Evolutionary conservation across 2,113 vertebrate species (phyloP), one percentile per base, ranked within the genome.

Genomic region (Nettapus auritus): DNA sequence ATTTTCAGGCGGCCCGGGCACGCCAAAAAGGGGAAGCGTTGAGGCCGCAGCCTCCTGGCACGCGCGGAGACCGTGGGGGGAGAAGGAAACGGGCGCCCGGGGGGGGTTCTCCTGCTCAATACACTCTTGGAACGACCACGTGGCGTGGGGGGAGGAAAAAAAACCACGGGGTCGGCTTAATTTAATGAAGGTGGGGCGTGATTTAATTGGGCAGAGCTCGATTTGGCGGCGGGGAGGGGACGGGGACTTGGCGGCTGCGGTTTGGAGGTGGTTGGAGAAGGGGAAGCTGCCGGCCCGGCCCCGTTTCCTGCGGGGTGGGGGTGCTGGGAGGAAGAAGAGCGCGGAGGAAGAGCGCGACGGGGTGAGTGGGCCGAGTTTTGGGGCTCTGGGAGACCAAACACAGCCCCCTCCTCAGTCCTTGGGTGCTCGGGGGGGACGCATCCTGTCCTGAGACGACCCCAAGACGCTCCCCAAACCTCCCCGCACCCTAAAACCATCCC

Each of bases 381-480:
- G 40, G 8, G 33, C 33, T 18, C 52, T 13, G 17, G 23, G 4
- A 18, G 28, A 16, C 4, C 11, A 28, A 38, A n/a, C 34, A 13
- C 25, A 0, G 55, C 15, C 23, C 29, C 16, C 55, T 12, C 3
- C 48, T 50, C 48, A 6, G 22, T 13, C 48, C 21, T 50, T 11
- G 11, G 48, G 50, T 7, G 22, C 23, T 25, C 22, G 25, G 50
- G 26, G 13, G 52, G 26, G 52, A 46, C 22, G 0, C 34, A 2
- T 22, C 26, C 10, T 28, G 28, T 21, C 44, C 42, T 42, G 12
- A 4, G 20, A 21, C 11, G 40, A 44, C 15, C 42, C 42, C 42
- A n/a, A 22, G 21, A 5, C 48, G 22, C 48, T 56, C 11, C 0
- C 26, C 15, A 4, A 6, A 2, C 26, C 15, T 29, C 18, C 4